These are phyloP conservation scores for Cheilosia pagana DNA, from an alignment of 2,888 invertebrate genomes.

Conservation along the genomic window DNA sequence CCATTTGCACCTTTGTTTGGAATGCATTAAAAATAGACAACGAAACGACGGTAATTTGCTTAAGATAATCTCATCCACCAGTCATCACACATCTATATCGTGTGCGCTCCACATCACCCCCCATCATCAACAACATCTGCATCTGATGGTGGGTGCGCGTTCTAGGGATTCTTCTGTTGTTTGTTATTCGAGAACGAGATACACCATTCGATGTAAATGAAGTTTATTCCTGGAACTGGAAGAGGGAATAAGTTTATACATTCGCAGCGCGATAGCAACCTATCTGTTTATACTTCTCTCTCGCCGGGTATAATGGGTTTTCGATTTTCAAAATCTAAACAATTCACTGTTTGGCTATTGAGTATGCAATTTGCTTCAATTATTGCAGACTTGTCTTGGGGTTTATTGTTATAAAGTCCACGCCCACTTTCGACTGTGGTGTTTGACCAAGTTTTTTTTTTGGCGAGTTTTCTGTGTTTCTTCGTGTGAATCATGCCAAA, in stretches of 20 bases:
- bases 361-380: background rate
- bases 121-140: background rate
- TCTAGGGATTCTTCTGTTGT: background rate
- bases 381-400: constrained; percentile 43
- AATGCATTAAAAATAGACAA: constrained; percentile 54
- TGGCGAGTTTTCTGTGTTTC: background rate
- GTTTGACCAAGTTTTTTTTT: constrained; percentile 59
- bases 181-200: background rate
- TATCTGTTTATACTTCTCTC: constrained; percentile 2
- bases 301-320: constrained; percentile 20
- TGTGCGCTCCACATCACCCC: constrained; percentile 1
- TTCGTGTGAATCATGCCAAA: constrained; percentile 34
- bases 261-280: background rate
- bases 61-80: constrained; percentile 56
- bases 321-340: constrained; percentile 35
- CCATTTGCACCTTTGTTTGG: constrained; percentile 61
- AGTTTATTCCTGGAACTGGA: constrained; percentile 42
- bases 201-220: constrained; percentile 14
- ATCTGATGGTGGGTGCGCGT: background rate
- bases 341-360: background rate
- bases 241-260: constrained; percentile 46
- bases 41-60: constrained; percentile 64
- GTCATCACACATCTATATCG: constrained; percentile 13
- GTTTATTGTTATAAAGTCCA: constrained; percentile 27
- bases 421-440: constrained; percentile 31